Base-by-base conservation (phyloP, 2,113 vertebrate species). In the Syngnathus scovelli region DNA sequence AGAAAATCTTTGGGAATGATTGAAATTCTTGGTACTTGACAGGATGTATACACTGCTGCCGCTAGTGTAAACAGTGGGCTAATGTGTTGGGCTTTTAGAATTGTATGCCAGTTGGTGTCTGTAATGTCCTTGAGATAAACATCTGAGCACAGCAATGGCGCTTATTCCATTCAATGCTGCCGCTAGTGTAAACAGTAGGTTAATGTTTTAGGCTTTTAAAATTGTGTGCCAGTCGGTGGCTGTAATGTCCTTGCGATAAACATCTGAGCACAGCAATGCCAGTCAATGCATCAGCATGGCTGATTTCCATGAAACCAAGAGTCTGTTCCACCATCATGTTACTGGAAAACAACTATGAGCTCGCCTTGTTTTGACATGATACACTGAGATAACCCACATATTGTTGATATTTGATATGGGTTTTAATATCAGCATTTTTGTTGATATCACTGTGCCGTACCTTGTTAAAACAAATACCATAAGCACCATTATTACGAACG, bases 271-370 rank as follows among this genome's bases (percentile, higher is more conserved):
- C 70, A 51, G 69, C 69, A 64, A 33, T 6, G 67, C 61, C 62
- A 76, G 61, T 81, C 71, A 36, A 64, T 52, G 70, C 70, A 38
- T 46, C 64, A 10, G 0, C n/a, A n/a, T n/a, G 49, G 19, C 65
- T 72, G 54, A 21, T 48, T 41, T 49, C 37, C 58, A 67, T 36
- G 61, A 71, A 65, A 59, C 69, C 2, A 1, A 8, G 67, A 46
- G 66, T 77, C 73, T 63, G 36, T 21, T 66, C 56, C 61, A 66
- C 72, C 19, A 18, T 48, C 79, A 59, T 41, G 72, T 78, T 78
- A 74, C 69, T 70, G 61, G n/a, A 1, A 74, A 74, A 80, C 69
- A 62, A 74, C 41, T 36, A 37, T 67, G 76, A 80, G 85, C 81
- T 77, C 84, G 80, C 67, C 68, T 71, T 64, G 16, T 16, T 81